Evolutionary conservation across 2,113 vertebrate genomes (phyloP).

Genomic region (Ginglymostoma cirratum): DNA sequence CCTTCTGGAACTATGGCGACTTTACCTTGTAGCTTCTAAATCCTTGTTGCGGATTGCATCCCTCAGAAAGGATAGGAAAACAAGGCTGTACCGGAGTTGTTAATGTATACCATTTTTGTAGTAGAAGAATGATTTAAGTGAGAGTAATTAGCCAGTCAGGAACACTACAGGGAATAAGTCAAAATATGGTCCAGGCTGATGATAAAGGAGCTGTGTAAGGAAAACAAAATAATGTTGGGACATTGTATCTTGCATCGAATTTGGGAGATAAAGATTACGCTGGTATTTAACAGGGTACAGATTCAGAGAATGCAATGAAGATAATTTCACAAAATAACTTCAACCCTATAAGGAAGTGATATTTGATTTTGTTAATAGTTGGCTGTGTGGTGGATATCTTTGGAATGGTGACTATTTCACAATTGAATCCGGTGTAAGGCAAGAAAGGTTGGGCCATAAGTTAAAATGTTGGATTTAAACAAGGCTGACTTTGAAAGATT

Average conservation of each 20-base stretch:
- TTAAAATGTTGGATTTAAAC: neutral
- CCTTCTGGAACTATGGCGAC: no score
- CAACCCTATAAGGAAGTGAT: neutral
- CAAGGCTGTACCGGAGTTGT: neutral
- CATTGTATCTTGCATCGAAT: neutral
- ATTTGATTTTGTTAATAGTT: neutral
- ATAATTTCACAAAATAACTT: neutral
- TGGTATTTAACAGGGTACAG: neutral
- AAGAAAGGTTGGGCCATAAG: neutral
- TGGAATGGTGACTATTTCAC: neutral
- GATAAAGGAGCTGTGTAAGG: neutral
- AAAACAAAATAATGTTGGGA: neutral
- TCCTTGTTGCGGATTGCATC: neutral
- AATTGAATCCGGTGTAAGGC: neutral
- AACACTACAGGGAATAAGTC: no score
- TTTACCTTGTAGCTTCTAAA: neutral
- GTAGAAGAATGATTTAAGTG: no score
- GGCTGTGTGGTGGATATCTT: neutral
- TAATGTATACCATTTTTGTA: neutral
- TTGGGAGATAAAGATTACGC: neutral
- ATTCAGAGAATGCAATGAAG: neutral
- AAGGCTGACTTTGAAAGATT: neutral
- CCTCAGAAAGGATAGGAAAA: neutral
- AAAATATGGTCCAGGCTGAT: no score
- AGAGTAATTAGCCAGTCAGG: no score